A percentile compares a stretch with the other conserved stretches of the same genome.
Evolutionary conservation across 2,113 vertebrate genomes (phyloP).

Genomic region (Micronisus gabar): DNA sequence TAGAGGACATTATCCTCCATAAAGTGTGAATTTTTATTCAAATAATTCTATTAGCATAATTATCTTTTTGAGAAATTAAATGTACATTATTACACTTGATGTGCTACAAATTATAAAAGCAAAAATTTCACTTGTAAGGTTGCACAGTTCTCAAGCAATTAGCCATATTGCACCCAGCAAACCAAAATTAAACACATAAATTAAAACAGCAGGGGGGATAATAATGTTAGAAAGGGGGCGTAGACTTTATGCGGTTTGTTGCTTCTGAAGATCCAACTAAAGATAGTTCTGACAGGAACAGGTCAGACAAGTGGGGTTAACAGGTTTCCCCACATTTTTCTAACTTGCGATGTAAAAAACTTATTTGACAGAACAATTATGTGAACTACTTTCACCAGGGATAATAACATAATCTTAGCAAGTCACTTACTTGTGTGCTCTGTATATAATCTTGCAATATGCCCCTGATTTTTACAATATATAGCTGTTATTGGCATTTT

Average conservation of each 20-base stretch:
- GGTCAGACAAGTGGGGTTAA: constrained; percentile 20
- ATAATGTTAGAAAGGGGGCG: constrained; percentile 53
- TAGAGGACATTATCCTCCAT: constrained; percentile 59
- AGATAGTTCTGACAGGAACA: constrained; percentile 1
- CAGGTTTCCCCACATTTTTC: constrained; percentile 13
- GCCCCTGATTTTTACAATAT: neutral
- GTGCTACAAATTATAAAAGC: constrained; percentile 73
- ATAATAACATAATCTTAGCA: constrained; percentile 17
- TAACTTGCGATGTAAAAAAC: neutral
- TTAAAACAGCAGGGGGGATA: constrained; percentile 72
- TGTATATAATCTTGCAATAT: neutral
- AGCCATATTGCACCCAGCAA: constrained; percentile 69
- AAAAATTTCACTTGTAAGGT: constrained; percentile 69
- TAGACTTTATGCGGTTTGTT: neutral
- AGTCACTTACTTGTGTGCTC: neutral
- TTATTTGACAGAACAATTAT: constrained; percentile 19
- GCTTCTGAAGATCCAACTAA: constrained; percentile 22
- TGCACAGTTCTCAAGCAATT: constrained; percentile 72
- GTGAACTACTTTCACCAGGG: neutral
- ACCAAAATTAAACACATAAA: constrained; percentile 79
- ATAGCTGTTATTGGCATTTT: neutral
- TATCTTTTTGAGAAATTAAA: constrained; percentile 77
- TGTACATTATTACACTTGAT: constrained; percentile 75
- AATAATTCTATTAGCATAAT: constrained; percentile 80
- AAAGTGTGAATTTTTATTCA: constrained; percentile 75